A percentile compares a stretch with the other conserved stretches of the same genome.
phyloP scores from a whole-genome alignment of 2,797 vertebrate genomes.

The Gouania willdenowi region DNA sequence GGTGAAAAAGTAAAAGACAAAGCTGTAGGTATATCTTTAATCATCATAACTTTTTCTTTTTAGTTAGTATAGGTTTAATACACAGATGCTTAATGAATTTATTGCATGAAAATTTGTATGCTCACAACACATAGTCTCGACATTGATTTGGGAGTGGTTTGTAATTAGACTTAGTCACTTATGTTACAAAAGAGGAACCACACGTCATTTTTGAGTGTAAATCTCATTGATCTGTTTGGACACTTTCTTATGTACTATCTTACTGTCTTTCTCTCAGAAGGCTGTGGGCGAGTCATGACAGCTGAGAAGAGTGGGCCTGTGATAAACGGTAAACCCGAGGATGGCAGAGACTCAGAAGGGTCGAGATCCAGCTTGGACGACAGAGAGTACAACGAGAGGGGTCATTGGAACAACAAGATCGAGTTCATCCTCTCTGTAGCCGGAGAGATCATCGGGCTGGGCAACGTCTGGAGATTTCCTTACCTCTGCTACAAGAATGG shows the following conservation, averaged over 20 bases:
- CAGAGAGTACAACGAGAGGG: conserved; percentile 87
- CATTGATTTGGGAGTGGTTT: too few relatives aligned
- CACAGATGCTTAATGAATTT: too few relatives aligned
- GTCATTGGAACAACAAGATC: conserved; percentile 98
- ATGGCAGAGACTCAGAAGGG: conserved; percentile 84
- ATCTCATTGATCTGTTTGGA: too few relatives aligned
- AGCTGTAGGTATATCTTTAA: too few relatives aligned
- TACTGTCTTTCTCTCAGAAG: conserved; percentile 47
- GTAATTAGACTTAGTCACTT: conserved; percentile 13
- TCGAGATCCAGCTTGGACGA: conserved; percentile 82
- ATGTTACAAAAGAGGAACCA: too few relatives aligned
- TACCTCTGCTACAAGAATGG: conserved; percentile 99
- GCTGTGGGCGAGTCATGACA: conserved; percentile 89
- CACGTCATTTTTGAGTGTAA: too few relatives aligned
- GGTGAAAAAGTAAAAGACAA: too few relatives aligned
- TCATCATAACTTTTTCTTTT: too few relatives aligned
- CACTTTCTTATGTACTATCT: background rate
- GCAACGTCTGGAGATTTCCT: conserved; percentile 98
- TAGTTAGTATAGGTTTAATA: too few relatives aligned
- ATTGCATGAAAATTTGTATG: too few relatives aligned
- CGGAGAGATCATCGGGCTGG: conserved; percentile 96
- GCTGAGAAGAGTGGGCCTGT: conserved; percentile 94
- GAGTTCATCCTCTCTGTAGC: conserved; percentile 97
- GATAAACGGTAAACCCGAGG: conserved; percentile 93
- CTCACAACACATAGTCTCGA: too few relatives aligned